A percentile compares a stretch with the other conserved stretches of the same genome.
These are phyloP conservation scores for Danaus chrysippus DNA, from an alignment of 2,888 invertebrate genomes.

Conservation along the genomic window DNA sequence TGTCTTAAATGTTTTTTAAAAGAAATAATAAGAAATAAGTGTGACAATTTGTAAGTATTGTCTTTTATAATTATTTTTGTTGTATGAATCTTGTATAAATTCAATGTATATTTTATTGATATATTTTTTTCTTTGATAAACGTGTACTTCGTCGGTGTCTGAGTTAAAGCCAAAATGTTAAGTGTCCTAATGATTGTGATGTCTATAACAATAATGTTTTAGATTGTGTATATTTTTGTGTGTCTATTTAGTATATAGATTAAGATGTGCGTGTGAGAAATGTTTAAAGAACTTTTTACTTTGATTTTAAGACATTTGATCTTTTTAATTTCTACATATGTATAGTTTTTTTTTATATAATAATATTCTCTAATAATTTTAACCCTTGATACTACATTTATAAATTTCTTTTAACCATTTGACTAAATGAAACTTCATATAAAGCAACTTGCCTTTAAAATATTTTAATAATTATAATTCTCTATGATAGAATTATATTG, in stretches of 20 bases:
- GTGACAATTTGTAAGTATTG: not conserved
- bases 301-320: no score
- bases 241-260: constrained; percentile 70
- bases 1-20: not conserved
- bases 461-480: no score
- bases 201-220: constrained; percentile 77
- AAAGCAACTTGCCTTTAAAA: no score
- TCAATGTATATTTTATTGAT: not conserved
- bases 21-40: not conserved
- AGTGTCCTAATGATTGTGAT: constrained; percentile 76
- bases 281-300: constrained; percentile 44
- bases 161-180: constrained; percentile 58
- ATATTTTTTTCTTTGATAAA: not conserved
- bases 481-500: no score
- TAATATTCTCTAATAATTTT: no score
- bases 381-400: no score
- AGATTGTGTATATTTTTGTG: constrained; percentile 76
- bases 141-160: not conserved
- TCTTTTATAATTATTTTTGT: not conserved
- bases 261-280: constrained; percentile 64
- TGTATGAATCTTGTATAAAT: not conserved
- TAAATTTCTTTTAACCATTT: no score
- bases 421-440: no score
- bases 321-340: no score
- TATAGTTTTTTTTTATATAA: no score